phyloP scores from a whole-genome alignment of 2,888 invertebrate genomes.

The Chaitophorus viminalis region DNA sequence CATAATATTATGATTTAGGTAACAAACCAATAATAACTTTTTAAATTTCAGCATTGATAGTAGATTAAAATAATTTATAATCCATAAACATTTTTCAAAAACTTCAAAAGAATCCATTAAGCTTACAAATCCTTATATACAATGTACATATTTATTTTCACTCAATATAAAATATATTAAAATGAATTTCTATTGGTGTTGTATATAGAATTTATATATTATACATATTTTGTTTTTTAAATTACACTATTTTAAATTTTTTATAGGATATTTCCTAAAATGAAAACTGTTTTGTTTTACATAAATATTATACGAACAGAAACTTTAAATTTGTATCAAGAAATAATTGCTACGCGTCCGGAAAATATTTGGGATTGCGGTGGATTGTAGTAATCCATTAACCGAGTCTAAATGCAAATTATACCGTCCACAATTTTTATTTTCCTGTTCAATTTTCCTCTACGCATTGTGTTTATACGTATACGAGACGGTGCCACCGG shows the following conservation, averaged over 20 bases:
- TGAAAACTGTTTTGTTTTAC: slow-evolving; percentile 12
- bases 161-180: not conserved
- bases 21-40: too few species aligned
- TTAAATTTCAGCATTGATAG: too few species aligned
- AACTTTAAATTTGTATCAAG: not conserved
- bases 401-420: slow-evolving; percentile 24
- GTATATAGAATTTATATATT: not conserved
- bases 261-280: not conserved
- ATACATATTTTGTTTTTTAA: not conserved
- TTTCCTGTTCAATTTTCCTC: not conserved
- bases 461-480: not conserved
- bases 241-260: not conserved
- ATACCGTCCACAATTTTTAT: not conserved
- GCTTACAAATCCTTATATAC: not conserved
- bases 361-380: not conserved
- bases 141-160: not conserved
- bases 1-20: too few species aligned
- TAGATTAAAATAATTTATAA: too few species aligned
- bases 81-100: not conserved
- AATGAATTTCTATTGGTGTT: too few species aligned
- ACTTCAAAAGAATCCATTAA: not conserved
- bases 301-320: not conserved
- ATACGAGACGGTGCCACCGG: too few species aligned
- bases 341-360: not conserved
- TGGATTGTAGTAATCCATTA: slow-evolving; percentile 2